Evolutionary conservation across 2,113 vertebrate species (phyloP).

Genomic region (Ammodytes marinus): DNA sequence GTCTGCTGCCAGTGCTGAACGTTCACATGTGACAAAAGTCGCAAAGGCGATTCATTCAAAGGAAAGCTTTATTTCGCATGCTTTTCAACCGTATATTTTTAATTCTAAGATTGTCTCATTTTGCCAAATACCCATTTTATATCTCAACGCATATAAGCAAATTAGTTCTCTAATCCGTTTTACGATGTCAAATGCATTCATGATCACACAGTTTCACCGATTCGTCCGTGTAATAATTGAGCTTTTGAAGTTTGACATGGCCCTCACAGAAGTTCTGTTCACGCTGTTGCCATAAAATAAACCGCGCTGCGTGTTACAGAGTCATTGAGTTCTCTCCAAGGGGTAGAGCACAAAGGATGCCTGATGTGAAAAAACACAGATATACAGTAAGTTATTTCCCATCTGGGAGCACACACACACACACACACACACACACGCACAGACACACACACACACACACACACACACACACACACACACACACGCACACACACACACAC

Average conservation of each 20-base stretch:
- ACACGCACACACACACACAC: neutral
- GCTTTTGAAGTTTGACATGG: constrained; percentile 16
- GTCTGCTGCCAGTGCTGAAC: constrained; percentile 6
- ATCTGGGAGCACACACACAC: constrained; percentile 11
- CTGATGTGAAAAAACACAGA: constrained; percentile 34
- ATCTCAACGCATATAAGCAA: neutral
- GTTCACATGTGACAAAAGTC: neutral
- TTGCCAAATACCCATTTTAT: neutral
- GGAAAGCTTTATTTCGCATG: neutral
- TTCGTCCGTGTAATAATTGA: neutral
- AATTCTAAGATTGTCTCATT: neutral
- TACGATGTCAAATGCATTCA: neutral
- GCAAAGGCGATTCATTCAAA: neutral
- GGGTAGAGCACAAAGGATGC: constrained; percentile 22
- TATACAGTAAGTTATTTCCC: constrained; percentile 2
- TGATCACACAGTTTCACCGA: neutral
- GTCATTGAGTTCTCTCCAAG: constrained; percentile 23
- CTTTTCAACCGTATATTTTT: neutral
- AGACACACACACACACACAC: neutral
- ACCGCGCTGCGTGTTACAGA: constrained; percentile 28
- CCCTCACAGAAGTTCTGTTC: constrained; percentile 34
- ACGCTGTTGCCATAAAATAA: constrained; percentile 43
- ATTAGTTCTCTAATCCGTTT: neutral
- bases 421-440: neutral
- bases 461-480: too few relatives aligned